Percentiles rank a stretch among this genome's conserved stretches.
Evolutionary conservation across 2,888 invertebrate genomes (phyloP).

Genomic region (Leuctra nigra): DNA sequence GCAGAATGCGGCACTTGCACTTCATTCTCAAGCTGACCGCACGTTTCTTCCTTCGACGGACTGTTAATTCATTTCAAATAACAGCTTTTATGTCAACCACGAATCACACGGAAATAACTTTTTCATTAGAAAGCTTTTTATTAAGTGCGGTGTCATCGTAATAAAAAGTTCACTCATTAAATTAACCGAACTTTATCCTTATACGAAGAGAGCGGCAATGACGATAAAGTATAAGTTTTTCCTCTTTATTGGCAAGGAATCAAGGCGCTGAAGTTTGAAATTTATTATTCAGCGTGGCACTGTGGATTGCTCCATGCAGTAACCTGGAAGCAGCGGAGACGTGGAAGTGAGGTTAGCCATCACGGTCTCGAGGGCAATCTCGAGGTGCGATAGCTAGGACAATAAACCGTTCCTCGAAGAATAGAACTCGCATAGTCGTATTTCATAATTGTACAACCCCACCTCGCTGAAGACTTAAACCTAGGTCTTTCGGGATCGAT

Average conservation of each 20-base stretch:
- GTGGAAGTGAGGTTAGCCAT: too few species aligned
- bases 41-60: too few species aligned
- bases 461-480: neutral
- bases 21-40: too few species aligned
- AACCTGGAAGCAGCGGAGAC: too few species aligned
- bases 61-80: too few species aligned
- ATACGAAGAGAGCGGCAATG: neutral
- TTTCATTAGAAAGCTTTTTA: conserved; percentile 1
- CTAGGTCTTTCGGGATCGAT: conserved; percentile 12
- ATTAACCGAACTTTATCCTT: neutral
- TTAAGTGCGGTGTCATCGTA: conserved; percentile 8
- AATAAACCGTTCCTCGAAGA: too few species aligned
- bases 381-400: too few species aligned
- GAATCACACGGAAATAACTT: neutral
- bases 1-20: too few species aligned
- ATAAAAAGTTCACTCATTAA: conserved; percentile 6
- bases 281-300: neutral
- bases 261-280: neutral
- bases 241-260: conserved; percentile 1
- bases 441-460: too few species aligned
- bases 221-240: conserved; percentile 9
- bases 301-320: neutral
- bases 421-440: too few species aligned
- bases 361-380: too few species aligned
- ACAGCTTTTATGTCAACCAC: too few species aligned